phyloP scores from a whole-genome alignment of 1,140 invertebrate species.

The Matsumurasca onukii region DNA sequence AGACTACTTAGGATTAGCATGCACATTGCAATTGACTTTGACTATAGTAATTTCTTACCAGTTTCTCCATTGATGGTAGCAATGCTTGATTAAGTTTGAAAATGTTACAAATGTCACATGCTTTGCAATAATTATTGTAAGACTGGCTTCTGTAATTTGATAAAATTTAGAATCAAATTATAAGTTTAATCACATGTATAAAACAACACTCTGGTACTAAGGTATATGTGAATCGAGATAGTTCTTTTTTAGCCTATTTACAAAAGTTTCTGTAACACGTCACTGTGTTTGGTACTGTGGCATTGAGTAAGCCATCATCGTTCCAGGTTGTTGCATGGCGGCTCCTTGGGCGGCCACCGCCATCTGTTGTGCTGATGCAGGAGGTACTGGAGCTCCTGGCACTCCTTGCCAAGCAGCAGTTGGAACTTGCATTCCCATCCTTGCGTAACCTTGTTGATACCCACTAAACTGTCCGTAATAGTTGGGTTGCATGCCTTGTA shows the following conservation, averaged over 20 bases:
- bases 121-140: background rate
- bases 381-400: conserved; percentile 37
- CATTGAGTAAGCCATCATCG: conserved; percentile 74
- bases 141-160: background rate
- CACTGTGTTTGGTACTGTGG: conserved; percentile 70
- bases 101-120: background rate
- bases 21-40: background rate
- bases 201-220: conserved; percentile 30
- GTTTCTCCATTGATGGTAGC: background rate
- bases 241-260: conserved; percentile 28
- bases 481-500: conserved; percentile 58
- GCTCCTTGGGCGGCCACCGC: conserved; percentile 42
- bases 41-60: background rate
- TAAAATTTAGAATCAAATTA: background rate
- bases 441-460: conserved; percentile 51
- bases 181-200: conserved; percentile 23
- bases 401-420: conserved; percentile 39
- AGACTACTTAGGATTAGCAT: too few species aligned
- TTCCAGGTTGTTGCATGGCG: conserved; percentile 53
- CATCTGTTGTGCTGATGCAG: conserved; percentile 47
- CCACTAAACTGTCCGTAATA: conserved; percentile 53
- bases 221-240: conserved; percentile 29
- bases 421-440: conserved; percentile 50
- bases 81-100: background rate
- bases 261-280: conserved; percentile 23